Conservation (phyloP, 2,113 vertebrate genomes). For the Pelusios castaneus region DNA sequence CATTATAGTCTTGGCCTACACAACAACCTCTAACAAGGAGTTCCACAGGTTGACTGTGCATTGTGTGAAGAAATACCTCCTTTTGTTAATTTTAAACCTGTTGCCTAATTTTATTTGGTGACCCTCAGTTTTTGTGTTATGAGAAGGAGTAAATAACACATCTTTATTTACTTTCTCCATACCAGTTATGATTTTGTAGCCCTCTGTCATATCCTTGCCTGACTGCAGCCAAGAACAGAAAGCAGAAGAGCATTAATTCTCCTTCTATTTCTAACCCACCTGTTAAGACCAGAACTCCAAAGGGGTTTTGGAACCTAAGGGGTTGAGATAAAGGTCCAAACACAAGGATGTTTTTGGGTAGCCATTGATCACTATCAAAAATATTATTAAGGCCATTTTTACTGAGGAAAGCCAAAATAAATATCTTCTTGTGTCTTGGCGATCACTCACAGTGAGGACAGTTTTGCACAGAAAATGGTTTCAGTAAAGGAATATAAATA, state of each 20-base stretch:
- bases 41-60: too few relatives aligned
- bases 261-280: slow-evolving; percentile 15
- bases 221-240: background rate
- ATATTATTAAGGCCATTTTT: background rate
- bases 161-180: too few relatives aligned
- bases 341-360: background rate
- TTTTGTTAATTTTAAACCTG: too few relatives aligned
- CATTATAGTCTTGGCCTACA: too few relatives aligned
- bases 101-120: too few relatives aligned
- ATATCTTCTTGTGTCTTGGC: background rate
- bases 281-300: background rate
- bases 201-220: background rate
- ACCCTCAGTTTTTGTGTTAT: too few relatives aligned
- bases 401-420: background rate
- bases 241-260: background rate
- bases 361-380: background rate
- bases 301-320: background rate
- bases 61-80: too few relatives aligned
- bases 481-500: slow-evolving; percentile 34
- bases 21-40: too few relatives aligned
- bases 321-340: slow-evolving; percentile 2
- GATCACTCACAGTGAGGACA: background rate
- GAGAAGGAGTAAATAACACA: too few relatives aligned
- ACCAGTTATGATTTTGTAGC: too few relatives aligned
- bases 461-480: background rate